These are phyloP conservation scores for Drosophila gaucha DNA, from an alignment of 2,888 invertebrate species.

Conservation along the genomic window DNA sequence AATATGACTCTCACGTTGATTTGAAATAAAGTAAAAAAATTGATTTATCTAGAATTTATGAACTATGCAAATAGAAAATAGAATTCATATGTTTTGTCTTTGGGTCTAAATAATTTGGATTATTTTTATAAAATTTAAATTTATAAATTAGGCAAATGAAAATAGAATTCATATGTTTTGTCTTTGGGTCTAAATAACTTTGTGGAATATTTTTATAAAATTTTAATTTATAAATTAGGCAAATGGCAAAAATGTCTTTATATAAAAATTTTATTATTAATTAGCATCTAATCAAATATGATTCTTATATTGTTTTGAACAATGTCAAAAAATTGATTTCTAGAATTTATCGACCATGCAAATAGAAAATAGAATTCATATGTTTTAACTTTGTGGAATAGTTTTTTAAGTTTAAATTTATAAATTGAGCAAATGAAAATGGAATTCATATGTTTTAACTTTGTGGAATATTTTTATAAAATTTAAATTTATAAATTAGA, in stretches of 20 bases:
- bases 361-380: background rate
- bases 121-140: too few relatives aligned
- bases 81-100: too few relatives aligned
- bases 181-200: background rate
- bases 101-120: too few relatives aligned
- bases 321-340: background rate
- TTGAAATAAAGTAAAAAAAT: background rate
- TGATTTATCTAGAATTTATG: background rate
- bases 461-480: too few relatives aligned
- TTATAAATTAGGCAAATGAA: background rate
- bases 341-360: background rate
- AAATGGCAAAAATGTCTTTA: background rate
- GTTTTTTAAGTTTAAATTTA: background rate
- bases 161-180: background rate
- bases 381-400: too few relatives aligned
- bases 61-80: background rate
- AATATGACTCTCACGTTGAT: background rate
- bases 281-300: constrained; percentile 17
- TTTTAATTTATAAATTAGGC: too few relatives aligned
- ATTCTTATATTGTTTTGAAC: background rate
- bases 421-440: background rate
- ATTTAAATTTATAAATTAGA: too few relatives aligned
- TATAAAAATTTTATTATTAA: constrained; percentile 24
- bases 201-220: too few relatives aligned
- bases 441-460: background rate